Conservation (phyloP, 2,113 vertebrate genomes). For the Leuciscus idus region DNA sequence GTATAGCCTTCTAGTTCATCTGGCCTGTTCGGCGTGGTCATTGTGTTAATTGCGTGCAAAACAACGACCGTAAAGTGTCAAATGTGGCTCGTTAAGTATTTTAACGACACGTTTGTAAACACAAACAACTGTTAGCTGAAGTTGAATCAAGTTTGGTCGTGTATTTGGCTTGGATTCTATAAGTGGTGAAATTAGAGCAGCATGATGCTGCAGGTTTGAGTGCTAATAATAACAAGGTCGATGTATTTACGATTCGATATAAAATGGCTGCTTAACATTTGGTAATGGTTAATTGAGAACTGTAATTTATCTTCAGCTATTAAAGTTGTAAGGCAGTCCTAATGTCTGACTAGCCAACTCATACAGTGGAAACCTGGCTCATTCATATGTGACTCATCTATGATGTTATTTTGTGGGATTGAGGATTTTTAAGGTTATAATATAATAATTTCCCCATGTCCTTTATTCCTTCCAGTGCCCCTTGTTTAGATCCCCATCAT, state of each 20-base stretch:
- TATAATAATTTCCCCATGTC: not conserved
- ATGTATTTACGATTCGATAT: not conserved
- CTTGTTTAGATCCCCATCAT: constrained; percentile 78
- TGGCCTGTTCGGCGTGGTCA: constrained; percentile 17
- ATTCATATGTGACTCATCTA: not conserved
- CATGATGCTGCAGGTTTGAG: constrained; percentile 57
- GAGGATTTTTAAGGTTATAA: not conserved
- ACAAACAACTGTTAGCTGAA: not conserved
- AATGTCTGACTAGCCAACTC: not conserved
- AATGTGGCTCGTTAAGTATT: not conserved
- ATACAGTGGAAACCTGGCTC: not conserved
- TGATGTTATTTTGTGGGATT: not conserved
- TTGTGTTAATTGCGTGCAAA: constrained; percentile 2
- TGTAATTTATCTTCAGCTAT: not conserved
- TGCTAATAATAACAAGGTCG: not conserved
- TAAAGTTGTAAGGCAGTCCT: too few species aligned
- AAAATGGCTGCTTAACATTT: not conserved
- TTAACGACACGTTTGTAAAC: not conserved
- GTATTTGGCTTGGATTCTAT: not conserved
- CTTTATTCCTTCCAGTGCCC: constrained; percentile 61
- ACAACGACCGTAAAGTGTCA: not conserved
- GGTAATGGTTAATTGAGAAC: not conserved
- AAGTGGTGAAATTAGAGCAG: constrained; percentile 29
- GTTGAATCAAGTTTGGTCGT: not conserved
- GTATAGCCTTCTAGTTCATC: not conserved